phyloP scores from a whole-genome alignment of 2,113 vertebrate species.

The Peucedramus taeniatus region DNA sequence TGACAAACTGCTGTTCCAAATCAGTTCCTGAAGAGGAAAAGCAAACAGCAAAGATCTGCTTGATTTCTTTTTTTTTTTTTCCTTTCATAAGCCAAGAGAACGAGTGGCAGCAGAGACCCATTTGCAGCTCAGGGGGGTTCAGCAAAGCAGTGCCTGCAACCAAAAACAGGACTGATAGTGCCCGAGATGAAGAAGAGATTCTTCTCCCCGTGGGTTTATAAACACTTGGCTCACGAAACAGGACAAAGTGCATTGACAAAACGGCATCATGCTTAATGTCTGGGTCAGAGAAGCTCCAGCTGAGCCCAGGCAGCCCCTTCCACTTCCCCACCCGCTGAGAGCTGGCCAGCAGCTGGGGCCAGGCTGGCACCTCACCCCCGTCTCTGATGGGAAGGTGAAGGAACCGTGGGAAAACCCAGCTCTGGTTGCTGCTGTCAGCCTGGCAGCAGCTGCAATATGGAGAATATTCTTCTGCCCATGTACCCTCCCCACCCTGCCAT shows the following conservation, averaged over 20 bases:
- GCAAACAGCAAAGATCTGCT: neutral
- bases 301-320: neutral
- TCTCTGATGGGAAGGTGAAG: neutral
- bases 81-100: neutral
- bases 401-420: neutral
- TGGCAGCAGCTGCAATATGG: neutral
- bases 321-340: neutral
- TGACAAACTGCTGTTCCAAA: neutral
- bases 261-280: neutral
- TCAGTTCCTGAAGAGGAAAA: neutral
- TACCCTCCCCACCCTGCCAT: neutral
- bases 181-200: neutral
- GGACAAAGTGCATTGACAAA: neutral
- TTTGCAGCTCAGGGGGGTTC: accelerated
- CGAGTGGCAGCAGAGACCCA: neutral
- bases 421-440: neutral
- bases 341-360: neutral
- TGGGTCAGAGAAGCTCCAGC: neutral
- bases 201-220: neutral
- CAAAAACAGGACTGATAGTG: neutral
- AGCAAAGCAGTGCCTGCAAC: neutral
- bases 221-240: neutral
- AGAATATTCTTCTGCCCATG: neutral
- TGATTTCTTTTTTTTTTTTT: neutral
- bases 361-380: neutral